Evolutionary conservation across 2,888 invertebrate species (phyloP), one percentile per base, ranked within the genome.

Genomic region (Temnothorax rugatulus): DNA sequence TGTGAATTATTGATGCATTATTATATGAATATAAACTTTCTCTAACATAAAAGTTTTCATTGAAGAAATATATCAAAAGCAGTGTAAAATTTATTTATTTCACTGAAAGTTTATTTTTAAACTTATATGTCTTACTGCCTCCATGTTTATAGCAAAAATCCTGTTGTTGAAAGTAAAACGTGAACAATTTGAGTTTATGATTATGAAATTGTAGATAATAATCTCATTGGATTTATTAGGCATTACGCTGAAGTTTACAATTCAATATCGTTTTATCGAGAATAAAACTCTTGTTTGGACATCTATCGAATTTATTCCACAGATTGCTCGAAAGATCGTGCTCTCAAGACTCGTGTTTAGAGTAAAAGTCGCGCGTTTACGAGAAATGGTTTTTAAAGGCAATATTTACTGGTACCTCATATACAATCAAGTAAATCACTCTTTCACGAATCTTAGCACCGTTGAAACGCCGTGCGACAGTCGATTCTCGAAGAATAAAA

Each of bases 131-230:
- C 41, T 44, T 15, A 59, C 4, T 15, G 9, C 61, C 9, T n/a
- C 44, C 5, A 13, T 44, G 11, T 61, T 47, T 44, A 34, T 3
- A 29, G 5, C 5, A 4, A 44, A 44, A 59, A 29, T 74, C 0
- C 9, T 44, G n/a, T 74, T 74, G 41, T 74, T 44, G n/a, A 74
- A 74, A 61, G 11, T 75, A 75, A 47, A 61, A 75, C 15, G 29
- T 29, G n/a, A 61, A 61, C 5, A 59, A 9, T 41, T 34, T 54
- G 15, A 54, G 0, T 73, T 50, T 57, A 21, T 25, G 54, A 38
- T 73, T 18, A 54, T 9, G 11, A 25, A 54, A 38, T 38, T 38
- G 15, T 15, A 38, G 25, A 9, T 73, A 41, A 54, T 54, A 52
- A 54, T 38, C 21, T 52, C 0, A 54, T 0, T 25, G 54, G 18